phyloP scores from a whole-genome alignment of 2,113 vertebrate species.

The Ranitomeya imitator region DNA sequence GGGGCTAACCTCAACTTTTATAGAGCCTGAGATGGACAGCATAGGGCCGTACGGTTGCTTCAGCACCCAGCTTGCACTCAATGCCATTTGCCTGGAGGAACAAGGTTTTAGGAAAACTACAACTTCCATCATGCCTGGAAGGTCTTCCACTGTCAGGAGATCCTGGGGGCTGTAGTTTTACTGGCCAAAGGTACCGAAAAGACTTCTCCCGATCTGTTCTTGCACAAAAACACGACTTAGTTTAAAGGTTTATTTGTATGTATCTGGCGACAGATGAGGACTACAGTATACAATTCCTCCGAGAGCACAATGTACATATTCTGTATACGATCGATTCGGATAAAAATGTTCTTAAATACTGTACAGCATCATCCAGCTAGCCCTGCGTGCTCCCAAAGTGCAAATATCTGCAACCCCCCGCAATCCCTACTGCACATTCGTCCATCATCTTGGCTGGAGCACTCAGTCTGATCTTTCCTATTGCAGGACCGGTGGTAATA shows the following conservation, averaged over 20 bases:
- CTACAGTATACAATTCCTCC: conserved; percentile 55
- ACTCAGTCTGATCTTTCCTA: neutral
- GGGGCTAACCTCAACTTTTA: too few relatives aligned
- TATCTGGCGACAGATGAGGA: conserved; percentile 54
- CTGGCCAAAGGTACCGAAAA: too few relatives aligned
- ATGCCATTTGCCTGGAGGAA: too few relatives aligned
- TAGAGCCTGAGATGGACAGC: too few relatives aligned
- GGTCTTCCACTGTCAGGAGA: too few relatives aligned
- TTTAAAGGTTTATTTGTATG: conserved; percentile 55
- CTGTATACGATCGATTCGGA: conserved; percentile 20
- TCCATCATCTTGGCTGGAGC: neutral
- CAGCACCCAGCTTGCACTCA: too few relatives aligned
- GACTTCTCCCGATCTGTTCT: too few relatives aligned
- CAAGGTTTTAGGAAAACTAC: too few relatives aligned
- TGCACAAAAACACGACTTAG: neutral
- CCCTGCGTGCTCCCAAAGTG: conserved; percentile 47
- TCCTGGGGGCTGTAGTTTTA: too few relatives aligned
- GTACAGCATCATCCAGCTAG: conserved; percentile 50
- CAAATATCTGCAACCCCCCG: conserved; percentile 14
- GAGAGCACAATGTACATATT: conserved; percentile 55
- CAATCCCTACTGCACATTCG: neutral
- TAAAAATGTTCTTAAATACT: conserved; percentile 56
- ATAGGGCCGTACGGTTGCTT: too few relatives aligned
- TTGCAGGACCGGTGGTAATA: conserved; percentile 11
- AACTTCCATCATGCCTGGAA: too few relatives aligned